Evolutionary conservation across 2,113 vertebrate species (phyloP), one percentile per base, ranked within the genome.

Genomic region (Halcyon senegalensis): DNA sequence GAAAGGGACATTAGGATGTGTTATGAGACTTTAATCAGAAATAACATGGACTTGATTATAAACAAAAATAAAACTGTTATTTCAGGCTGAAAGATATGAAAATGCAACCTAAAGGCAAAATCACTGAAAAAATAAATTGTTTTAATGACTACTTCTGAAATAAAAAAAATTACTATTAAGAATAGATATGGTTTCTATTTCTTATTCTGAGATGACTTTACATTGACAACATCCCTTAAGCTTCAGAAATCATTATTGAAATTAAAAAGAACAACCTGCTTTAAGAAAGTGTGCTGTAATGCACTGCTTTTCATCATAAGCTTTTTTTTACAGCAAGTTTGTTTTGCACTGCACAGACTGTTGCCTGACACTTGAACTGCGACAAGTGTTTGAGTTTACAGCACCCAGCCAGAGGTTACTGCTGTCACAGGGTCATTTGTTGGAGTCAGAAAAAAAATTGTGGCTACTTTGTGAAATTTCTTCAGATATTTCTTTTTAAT

Each of bases 401-500:
- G 48, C 1, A 33, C 44, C 66, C 88, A 76, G 28, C 33, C 76
- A 82, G 90, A 89, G 88, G 78, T 95, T 90, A 78, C 19, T 33
- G 76, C 90, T 90, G 79, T 60, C 87, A 73, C 2, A 0, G 56
- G 89, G 87, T 94, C 27, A 0, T 53, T 89, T 63, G 31, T 67
- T 56, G 0, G 68, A 90, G 66, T 68, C 59, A 84, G 56, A 90
- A 90, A 78, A 77, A 12, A 3, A 46, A 81, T 67, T 90, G 15
- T 1, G 1, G 55, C 43, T 89, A 21, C 46, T 93, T 87, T 21
- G 18, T 92, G 89, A 78, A 82, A 87, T 51, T 84, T 88, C 93
- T 89, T 90, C 83, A 87, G 62, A 41, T 68, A 82, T 87, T 92
- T 89, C 37, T n/a, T 91, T 69, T 87, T 97, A 97, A 97, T 97